Conservation (phyloP, 2,888 invertebrate genomes). For the Pyrrhopygopsis socrates region DNA sequence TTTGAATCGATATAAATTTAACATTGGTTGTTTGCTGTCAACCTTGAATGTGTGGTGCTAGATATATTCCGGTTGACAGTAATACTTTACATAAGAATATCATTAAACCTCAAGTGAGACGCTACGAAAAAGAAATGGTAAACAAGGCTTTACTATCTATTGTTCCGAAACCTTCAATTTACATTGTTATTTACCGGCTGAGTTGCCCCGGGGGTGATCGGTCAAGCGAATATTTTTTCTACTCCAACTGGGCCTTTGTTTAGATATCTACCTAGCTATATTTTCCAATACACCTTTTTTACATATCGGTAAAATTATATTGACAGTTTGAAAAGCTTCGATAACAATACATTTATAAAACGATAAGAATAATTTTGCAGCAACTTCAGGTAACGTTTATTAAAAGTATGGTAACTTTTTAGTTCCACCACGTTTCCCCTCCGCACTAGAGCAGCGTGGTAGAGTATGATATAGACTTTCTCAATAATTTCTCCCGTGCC, state of each 20-base stretch:
- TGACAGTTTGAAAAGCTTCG: background rate
- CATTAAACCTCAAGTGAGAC: background rate
- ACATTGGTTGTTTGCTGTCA: too few relatives aligned
- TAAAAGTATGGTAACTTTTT: too few relatives aligned
- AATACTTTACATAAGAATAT: too few relatives aligned
- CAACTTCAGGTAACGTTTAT: too few relatives aligned
- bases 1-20: too few relatives aligned
- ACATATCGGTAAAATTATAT: conserved; percentile 5
- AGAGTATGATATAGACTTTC: too few relatives aligned
- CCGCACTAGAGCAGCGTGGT: too few relatives aligned
- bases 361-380: background rate
- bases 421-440: too few relatives aligned
- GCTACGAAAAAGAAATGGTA: background rate
- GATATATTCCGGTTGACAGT: too few relatives aligned
- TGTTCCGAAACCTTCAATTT: conserved; percentile 74
- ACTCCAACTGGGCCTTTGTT: conserved; percentile 24
- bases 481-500: too few relatives aligned
- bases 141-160: conserved; percentile 29
- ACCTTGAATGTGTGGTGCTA: too few relatives aligned
- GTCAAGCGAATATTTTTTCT: conserved; percentile 71
- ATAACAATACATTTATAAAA: background rate
- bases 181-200: conserved; percentile 82
- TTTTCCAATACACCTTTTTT: conserved; percentile 21
- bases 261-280: conserved; percentile 29
- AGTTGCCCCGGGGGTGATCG: conserved; percentile 73